Conservation (phyloP, 2,888 invertebrate genomes). For the Itoplectis maculator region DNA sequence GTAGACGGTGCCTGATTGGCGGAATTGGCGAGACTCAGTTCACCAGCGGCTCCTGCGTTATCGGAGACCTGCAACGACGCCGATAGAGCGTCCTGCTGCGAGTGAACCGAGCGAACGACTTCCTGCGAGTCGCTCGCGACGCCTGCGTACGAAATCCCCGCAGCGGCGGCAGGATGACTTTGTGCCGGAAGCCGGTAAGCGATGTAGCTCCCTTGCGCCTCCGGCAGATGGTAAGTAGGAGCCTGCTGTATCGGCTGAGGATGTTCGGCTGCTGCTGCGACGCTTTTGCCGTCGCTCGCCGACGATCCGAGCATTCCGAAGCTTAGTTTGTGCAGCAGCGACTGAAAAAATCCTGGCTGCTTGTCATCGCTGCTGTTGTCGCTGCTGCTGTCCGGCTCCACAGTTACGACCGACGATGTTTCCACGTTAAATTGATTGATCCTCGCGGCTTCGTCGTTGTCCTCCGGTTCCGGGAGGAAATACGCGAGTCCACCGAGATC, state of each 20-base stretch:
- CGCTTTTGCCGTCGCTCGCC: neutral
- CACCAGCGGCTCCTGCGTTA: neutral
- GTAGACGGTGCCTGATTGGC: too few species aligned
- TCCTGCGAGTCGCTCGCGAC: neutral
- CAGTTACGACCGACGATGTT: neutral
- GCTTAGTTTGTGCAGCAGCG: slow-evolving; percentile 42
- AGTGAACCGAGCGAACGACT: slow-evolving; percentile 10
- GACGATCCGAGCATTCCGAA: slow-evolving; percentile 51
- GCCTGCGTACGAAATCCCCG: neutral
- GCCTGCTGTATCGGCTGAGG: neutral
- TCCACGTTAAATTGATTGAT: neutral
- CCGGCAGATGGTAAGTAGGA: slow-evolving; percentile 50
- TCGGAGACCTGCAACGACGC: neutral
- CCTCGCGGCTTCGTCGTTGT: neutral
- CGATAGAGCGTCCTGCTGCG: slow-evolving; percentile 35
- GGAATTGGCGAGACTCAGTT: neutral
- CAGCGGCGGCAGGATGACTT: neutral
- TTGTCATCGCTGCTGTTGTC: too few species aligned
- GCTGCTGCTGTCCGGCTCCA: too few species aligned
- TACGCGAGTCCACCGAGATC: slow-evolving; percentile 66
- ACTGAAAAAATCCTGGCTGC: slow-evolving; percentile 41
- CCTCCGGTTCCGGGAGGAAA: slow-evolving; percentile 64
- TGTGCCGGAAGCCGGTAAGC: slow-evolving; percentile 59
- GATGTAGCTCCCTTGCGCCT: slow-evolving; percentile 31
- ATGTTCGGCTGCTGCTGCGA: neutral